Conservation (phyloP, 2,797 vertebrate species). For the Intellagama lesueurii region DNA sequence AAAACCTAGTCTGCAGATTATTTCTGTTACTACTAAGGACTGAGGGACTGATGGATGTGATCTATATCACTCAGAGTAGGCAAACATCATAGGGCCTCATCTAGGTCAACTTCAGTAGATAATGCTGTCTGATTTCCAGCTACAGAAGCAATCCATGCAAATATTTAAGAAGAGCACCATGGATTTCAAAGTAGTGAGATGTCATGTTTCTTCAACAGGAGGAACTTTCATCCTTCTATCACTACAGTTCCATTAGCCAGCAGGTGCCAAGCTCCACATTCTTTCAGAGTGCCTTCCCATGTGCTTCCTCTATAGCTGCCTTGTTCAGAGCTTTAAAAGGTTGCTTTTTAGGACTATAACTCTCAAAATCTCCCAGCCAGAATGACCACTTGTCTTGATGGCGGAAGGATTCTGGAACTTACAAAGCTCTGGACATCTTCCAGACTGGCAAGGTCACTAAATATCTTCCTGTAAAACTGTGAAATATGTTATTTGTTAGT, state of each 20-base stretch:
- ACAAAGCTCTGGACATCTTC: no score
- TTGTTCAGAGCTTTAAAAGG: background rate
- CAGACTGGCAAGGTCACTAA: background rate
- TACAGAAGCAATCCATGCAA: background rate
- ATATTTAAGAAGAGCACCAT: rapidly evolving
- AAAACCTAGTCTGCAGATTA: background rate
- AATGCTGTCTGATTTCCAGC: background rate
- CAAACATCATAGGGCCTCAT: background rate
- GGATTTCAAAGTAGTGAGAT: background rate
- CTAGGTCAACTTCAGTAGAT: background rate
- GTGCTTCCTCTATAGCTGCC: background rate
- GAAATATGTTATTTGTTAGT: background rate
- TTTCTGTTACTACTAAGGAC: background rate
- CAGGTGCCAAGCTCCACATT: background rate
- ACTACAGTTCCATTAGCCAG: background rate
- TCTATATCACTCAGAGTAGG: background rate
- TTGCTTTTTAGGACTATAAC: no score
- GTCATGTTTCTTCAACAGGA: background rate
- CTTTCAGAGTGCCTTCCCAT: background rate
- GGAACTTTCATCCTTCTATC: background rate
- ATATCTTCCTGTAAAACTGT: background rate
- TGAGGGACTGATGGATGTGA: background rate
- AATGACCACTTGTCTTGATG: no score
- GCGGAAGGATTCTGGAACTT: no score
- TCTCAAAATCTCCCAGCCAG: no score